Base-by-base conservation (phyloP, 2,888 invertebrate genomes). In the Rotaria magnacalcarata region DNA sequence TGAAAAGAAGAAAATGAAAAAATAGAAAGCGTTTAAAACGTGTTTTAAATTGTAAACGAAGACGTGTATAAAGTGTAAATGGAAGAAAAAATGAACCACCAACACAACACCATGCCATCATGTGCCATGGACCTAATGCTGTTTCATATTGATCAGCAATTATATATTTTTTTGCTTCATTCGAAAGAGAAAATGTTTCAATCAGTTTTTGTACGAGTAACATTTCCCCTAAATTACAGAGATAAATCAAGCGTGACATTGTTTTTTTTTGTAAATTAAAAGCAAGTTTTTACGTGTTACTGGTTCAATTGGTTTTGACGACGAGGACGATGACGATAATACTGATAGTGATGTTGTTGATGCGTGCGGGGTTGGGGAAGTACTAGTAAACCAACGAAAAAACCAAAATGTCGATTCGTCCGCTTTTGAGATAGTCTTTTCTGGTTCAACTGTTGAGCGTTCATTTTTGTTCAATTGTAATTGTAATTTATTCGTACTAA, bases 131-230 rank as follows among this genome's bases (percentile, higher is more conserved):
- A 47, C 75, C n/a, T 43, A 43, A 47, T 80, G 75, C 41, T 14
- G 41, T 47, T 80, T 80, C 43, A 24, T 47, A 24, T 80, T 80
- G 75, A 80, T 80, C 75, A 43, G 24, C 47, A 43, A 80, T 43
- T 11, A n/a, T n/a, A 47, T 47, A 80, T 47, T 80, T 80, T 80
- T 80, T 80, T 24, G 75, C 75, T 24, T 80, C 75, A 47, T 80
- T 47, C 43, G 75, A 80, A 11, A 80, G 47, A 80, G 1, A 47
- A 24, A 80, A 80, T 80, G 75, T 80, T n/a, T 47, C 75, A 80
- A 80, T 80, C 47, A 80, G 21, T 47, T 80, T 47, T 41, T 80
- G 43, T 34, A 67, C 34, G 10, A 67, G 14, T 34, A 67, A 16
- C 14, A 16, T 67, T 34, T 67, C 67, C 14, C 67, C 67, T 67